Base-by-base conservation (phyloP, 1,140 invertebrate species). In the Zaprionus capensis region DNA sequence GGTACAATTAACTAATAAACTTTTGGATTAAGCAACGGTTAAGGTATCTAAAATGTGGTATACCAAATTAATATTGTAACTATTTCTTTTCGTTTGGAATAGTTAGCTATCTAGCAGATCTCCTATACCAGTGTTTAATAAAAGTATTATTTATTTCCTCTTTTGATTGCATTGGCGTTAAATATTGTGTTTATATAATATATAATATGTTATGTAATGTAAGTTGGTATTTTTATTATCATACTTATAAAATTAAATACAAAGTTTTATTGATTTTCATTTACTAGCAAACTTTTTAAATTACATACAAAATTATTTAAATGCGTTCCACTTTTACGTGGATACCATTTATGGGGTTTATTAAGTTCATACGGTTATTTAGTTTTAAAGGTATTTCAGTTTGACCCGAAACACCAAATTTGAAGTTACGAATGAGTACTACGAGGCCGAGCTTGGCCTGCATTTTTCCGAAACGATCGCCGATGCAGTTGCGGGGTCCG, bases 401-500 rank as follows among this genome's bases (percentile, higher is more conserved):
- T 2, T 36, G 68, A 7, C 76, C 41, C 2, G 72, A 80, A 6
- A 69, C 34, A 5, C 74, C 65, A 24, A 93, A 86, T 71, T 82
- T 91, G 7, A 93, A 93, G 62, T 93, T 93, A 3, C 85, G 78
- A 1, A 95, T 53, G 5, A 94, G 85, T 41, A 90, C 81, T 0
- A 93, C 82, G 0, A 94, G 36, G 7, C 94, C 94, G 36, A 94
- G 83, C 87, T 94, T 94, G 0, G 93, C 91, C 92, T 94, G 94
- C 74, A 94, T 93, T 31, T 92, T 76, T 0, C 93, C 94, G 76
- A 94, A 94, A 4, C 94, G 72, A 59, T 86, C 85, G 90, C 95
- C 96, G 68, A 96, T 95, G 82, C 96, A 96, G 81, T 94, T 95
- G 2, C 96, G 93, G 2, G 94, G 94, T 22, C 96, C 96, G 76